Percentiles rank a stretch among this genome's conserved stretches.
Evolutionary conservation across 2,113 vertebrate genomes (phyloP).

Genomic region (Crypturellus undulatus): DNA sequence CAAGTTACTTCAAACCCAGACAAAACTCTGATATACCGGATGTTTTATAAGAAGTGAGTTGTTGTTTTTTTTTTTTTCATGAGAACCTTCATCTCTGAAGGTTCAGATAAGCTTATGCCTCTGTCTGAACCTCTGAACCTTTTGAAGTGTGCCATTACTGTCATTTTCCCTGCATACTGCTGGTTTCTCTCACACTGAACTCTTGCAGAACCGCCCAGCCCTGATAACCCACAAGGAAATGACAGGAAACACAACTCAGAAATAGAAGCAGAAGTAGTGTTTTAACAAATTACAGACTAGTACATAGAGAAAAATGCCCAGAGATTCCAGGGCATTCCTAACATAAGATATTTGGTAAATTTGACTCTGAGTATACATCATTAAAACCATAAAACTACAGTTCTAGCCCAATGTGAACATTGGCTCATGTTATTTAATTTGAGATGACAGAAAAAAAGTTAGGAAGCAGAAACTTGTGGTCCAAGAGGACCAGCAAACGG

Average conservation of each 20-base stretch:
- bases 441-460: not conserved
- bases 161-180: not conserved
- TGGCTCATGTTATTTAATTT: not conserved
- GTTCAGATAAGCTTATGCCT: slow-evolving; percentile 23
- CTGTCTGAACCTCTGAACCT: slow-evolving; percentile 24
- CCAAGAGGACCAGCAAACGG: not conserved
- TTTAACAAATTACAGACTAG: slow-evolving; percentile 55
- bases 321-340: not conserved
- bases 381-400: not conserved
- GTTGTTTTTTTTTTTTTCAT: not conserved
- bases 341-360: not conserved
- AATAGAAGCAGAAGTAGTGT: slow-evolving; percentile 40
- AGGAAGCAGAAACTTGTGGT: not conserved
- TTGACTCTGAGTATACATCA: not conserved
- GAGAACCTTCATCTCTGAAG: not conserved
- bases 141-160: slow-evolving; percentile 41
- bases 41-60: not conserved
- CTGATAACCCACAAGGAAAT: slow-evolving; percentile 39
- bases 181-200: not conserved
- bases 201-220: slow-evolving; percentile 6
- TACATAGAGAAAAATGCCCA: not conserved
- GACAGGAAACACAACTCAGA: not conserved
- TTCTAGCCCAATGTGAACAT: not conserved
- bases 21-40: slow-evolving; percentile 33
- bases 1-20: slow-evolving; percentile 31